Evolutionary conservation across 1,140 invertebrate genomes (phyloP).

Genomic region (Oryctes rhinoceros): DNA sequence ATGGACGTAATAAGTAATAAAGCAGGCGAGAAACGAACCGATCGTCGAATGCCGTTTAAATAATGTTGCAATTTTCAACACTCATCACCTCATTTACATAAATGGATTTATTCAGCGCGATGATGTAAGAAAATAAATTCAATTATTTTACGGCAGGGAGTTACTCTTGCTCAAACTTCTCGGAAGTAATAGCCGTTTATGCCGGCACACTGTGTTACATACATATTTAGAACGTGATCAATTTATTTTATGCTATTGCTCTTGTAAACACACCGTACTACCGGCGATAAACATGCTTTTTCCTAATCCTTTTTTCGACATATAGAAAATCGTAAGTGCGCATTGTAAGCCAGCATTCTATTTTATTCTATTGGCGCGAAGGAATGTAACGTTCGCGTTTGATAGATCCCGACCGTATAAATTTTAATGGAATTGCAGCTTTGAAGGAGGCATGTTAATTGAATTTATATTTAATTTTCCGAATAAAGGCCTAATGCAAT

Average conservation of each 20-base stretch:
- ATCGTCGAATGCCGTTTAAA: no score
- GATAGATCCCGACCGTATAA: conserved; percentile 21
- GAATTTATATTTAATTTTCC: conserved; percentile 4
- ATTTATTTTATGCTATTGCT: conserved; percentile 33
- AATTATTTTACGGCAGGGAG: conserved; percentile 24
- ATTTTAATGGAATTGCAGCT: not conserved
- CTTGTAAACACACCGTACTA: conserved; percentile 24
- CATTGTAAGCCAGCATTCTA: conserved; percentile 18
- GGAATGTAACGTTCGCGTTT: conserved; percentile 24
- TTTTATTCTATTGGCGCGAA: conserved; percentile 24
- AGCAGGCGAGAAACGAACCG: no score
- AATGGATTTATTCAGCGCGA: not conserved
- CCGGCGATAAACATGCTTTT: conserved; percentile 25
- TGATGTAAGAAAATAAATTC: conserved; percentile 35
- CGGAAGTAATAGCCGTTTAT: conserved; percentile 28
- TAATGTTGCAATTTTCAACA: not conserved
- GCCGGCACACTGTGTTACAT: conserved; percentile 16
- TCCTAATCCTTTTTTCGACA: conserved; percentile 36
- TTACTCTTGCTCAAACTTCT: conserved; percentile 27
- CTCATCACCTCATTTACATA: conserved; percentile 12
- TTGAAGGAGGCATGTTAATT: conserved; percentile 21
- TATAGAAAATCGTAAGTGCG: conserved; percentile 30
- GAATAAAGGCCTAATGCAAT: conserved; percentile 3
- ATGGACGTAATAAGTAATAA: no score
- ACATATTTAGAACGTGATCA: conserved; percentile 35